phyloP scores from a whole-genome alignment of 2,797 vertebrate genomes.

The Phrynocephalus vlangalii region DNA sequence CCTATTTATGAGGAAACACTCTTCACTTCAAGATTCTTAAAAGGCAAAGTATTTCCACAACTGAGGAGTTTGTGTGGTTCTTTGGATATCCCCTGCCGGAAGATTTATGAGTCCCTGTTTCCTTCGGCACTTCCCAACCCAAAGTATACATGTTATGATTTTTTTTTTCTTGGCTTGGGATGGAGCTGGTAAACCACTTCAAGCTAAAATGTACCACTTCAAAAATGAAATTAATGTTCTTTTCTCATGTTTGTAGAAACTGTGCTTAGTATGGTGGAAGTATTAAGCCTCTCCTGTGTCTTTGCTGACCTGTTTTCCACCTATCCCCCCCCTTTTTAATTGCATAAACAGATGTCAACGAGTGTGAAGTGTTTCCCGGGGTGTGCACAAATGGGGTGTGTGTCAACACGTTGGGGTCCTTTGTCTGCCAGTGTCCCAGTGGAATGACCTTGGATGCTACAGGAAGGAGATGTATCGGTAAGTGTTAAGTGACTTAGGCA shows the following conservation, averaged over 20 bases:
- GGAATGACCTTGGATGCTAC: constrained; percentile 95
- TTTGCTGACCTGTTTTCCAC: constrained; percentile 31
- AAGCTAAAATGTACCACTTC: background rate
- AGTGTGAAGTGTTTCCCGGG: constrained; percentile 95
- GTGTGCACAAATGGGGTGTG: constrained; percentile 95
- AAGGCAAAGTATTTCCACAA: background rate
- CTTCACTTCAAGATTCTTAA: background rate
- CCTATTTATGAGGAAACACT: background rate
- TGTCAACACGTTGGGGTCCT: constrained; percentile 92
- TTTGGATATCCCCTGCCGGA: background rate
- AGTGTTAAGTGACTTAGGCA: constrained; percentile 49
- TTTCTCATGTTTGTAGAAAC: background rate
- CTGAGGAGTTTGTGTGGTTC: background rate
- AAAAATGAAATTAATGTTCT: background rate
- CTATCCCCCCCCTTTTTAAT: constrained; percentile 42
- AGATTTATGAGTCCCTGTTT: background rate
- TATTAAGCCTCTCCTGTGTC: background rate
- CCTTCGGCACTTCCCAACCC: background rate
- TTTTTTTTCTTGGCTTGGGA: background rate
- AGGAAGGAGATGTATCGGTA: constrained; percentile 94
- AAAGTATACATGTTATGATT: background rate
- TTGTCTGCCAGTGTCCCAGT: constrained; percentile 91
- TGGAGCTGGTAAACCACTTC: background rate
- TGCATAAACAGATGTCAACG: constrained; percentile 88
- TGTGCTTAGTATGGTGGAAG: background rate